Evolutionary conservation across 2,113 vertebrate species (phyloP), one percentile per base, ranked within the genome.

Genomic region (Dissostichus mawsoni): DNA sequence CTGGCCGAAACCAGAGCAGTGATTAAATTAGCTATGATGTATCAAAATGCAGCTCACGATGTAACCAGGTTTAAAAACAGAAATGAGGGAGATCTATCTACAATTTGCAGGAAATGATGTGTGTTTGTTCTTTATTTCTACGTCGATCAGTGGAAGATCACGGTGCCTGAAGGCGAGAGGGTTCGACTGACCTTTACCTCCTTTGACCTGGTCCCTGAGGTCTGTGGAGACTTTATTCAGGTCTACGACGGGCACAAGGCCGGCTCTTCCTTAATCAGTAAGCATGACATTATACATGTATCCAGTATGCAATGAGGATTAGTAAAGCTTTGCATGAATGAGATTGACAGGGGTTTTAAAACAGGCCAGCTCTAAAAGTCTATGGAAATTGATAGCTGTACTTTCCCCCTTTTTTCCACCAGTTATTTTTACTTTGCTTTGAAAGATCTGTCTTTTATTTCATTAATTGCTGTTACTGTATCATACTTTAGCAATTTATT

Each of bases 161-260:
- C 76, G 0, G 94, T 95, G 23, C 89, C 93, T 12, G 71, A 87
- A 64, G 87, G 91, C 2, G 76, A 94, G 65, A 89, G 12, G 58
- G 80, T 95, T 67, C 90, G 70, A 55, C 85, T 96, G 72, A 94
- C 92, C 1, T 95, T 95, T 62, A 91, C 82, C 13, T 77, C 78
- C 13, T 96, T 96, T 78, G 92, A 96, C 80, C 89, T 96, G 71
- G 88, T 93, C 33, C 91, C 92, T 1, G 92, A 93, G 23, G 87
- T 78, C 75, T 96, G 95, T 55, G 89, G 89, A 56, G 95, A 96
- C 73, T 94, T 86, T 70, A 91, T 96, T 48, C 89, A 95, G 75
- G 87, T 96, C 66, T 96, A 87, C 33, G 94, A 95, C 63, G 93
- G 92, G 8, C 25, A 87, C 57, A 16, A 8, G 33, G 23, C 76